Evolutionary conservation across 2,888 invertebrate species (phyloP).

Genomic region (Lacanobia oleracea): DNA sequence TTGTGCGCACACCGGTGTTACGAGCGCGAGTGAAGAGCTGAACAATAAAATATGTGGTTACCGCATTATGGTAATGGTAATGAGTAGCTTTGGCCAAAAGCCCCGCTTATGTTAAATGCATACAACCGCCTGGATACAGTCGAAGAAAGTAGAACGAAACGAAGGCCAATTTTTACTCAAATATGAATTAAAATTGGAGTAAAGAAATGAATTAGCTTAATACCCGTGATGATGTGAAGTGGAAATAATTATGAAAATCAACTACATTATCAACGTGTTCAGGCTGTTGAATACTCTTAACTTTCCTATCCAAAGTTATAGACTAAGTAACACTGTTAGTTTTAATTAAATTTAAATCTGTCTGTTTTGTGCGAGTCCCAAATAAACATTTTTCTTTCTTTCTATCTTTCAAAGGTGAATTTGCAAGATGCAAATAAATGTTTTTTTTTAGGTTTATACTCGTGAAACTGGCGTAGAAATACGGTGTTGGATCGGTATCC

Average conservation of each 20-base stretch:
- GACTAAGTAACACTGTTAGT: too few relatives aligned
- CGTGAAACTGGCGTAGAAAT: too few relatives aligned
- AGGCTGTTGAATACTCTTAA: too few relatives aligned
- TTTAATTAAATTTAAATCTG: too few relatives aligned
- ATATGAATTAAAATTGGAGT: conserved; percentile 19
- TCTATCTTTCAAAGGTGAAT: too few relatives aligned
- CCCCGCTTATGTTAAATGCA: conserved; percentile 38
- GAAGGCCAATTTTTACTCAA: conserved; percentile 30
- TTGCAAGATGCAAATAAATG: too few relatives aligned
- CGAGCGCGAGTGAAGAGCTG: conserved; percentile 2
- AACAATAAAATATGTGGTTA: conserved; percentile 9
- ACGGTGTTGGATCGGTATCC: too few relatives aligned
- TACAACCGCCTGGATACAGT: neutral
- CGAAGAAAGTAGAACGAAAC: neutral
- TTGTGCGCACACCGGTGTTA: conserved; percentile 6
- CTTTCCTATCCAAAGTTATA: too few relatives aligned
- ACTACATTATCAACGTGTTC: neutral
- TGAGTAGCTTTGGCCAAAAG: conserved; percentile 20
- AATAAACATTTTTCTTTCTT: too few relatives aligned
- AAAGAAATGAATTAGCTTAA: conserved; percentile 13
- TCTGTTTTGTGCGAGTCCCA: too few relatives aligned
- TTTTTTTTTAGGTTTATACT: too few relatives aligned
- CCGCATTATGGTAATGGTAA: conserved; percentile 43
- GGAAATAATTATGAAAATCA: neutral
- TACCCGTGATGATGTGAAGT: neutral